Conservation (phyloP, 2,797 vertebrate genomes). For the Anabas testudineus region DNA sequence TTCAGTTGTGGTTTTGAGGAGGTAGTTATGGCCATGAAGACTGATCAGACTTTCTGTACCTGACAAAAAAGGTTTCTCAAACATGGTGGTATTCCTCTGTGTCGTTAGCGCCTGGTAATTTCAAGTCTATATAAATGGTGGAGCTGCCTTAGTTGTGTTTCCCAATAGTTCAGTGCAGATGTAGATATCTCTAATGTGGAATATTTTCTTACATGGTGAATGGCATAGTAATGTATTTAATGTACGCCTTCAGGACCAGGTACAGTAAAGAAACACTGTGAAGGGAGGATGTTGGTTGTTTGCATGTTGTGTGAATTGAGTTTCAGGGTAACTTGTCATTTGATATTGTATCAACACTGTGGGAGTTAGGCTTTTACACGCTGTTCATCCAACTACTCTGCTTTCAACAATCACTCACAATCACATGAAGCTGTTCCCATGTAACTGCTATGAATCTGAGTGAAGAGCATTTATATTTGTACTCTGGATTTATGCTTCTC, state of each 20-base stretch:
- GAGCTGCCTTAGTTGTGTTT: slow-evolving; percentile 41
- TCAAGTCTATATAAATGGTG: slow-evolving; percentile 17
- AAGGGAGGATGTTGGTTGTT: slow-evolving; percentile 30
- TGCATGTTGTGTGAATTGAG: slow-evolving; percentile 1
- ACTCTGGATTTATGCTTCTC: slow-evolving; percentile 2
- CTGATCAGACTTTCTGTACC: neutral
- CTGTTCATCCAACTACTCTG: slow-evolving; percentile 16
- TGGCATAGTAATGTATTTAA: neutral
- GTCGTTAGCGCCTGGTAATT: slow-evolving; percentile 9
- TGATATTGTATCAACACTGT: slow-evolving; percentile 21
- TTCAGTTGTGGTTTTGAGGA: slow-evolving; percentile 5
- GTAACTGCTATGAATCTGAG: slow-evolving; percentile 9
- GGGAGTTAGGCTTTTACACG: slow-evolving; percentile 30
- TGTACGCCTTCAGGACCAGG: slow-evolving; percentile 11
- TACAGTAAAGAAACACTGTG: slow-evolving; percentile 50
- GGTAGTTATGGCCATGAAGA: neutral
- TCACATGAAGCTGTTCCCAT: neutral
- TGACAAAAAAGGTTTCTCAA: neutral
- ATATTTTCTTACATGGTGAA: slow-evolving; percentile 31
- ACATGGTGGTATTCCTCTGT: slow-evolving; percentile 36
- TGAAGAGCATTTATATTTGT: slow-evolving; percentile 8
- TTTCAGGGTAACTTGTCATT: slow-evolving; percentile 11
- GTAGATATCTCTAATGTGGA: slow-evolving; percentile 20
- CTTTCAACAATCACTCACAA: neutral
- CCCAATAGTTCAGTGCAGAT: slow-evolving; percentile 18